Conservation (phyloP, 2,888 invertebrate species). For the Pantelozetes paolii region DNA sequence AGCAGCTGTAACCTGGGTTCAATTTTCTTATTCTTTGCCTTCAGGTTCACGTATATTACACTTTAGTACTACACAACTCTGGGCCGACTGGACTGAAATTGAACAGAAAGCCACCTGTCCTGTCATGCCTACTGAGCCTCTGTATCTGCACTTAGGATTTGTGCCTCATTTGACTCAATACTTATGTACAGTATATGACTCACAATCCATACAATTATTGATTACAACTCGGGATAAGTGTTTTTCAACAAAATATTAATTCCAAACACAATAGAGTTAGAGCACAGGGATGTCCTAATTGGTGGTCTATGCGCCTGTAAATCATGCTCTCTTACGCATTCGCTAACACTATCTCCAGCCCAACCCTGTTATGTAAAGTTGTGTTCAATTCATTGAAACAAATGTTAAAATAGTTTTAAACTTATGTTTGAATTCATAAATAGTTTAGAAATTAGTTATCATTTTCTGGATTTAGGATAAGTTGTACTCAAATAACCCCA, state of each 20-base stretch:
- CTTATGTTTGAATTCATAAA: neutral
- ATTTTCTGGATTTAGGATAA: neutral
- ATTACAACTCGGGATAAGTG: neutral
- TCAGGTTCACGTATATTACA: neutral
- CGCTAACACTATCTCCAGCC: neutral
- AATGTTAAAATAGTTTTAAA: neutral
- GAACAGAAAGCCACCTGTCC: slow-evolving; percentile 21
- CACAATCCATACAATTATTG: neutral
- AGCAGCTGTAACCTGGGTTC: slow-evolving; percentile 12
- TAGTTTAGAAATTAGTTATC: neutral
- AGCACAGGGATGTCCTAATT: no score
- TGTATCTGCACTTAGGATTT: slow-evolving; percentile 4
- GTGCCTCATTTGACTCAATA: slow-evolving; percentile 15
- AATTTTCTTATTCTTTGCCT: slow-evolving; percentile 9
- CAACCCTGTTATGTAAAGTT: neutral
- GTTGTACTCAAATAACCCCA: neutral
- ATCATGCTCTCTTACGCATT: slow-evolving; percentile 24
- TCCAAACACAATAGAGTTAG: neutral
- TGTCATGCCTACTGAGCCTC: slow-evolving; percentile 4
- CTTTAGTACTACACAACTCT: neutral
- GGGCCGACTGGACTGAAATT: neutral
- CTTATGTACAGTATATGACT: neutral
- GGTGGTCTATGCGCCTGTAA: slow-evolving; percentile 19
- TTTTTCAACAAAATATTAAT: neutral
- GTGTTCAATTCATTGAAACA: neutral